Base-by-base conservation (phyloP, 2,888 invertebrate genomes). In the Sisyra nigra region DNA sequence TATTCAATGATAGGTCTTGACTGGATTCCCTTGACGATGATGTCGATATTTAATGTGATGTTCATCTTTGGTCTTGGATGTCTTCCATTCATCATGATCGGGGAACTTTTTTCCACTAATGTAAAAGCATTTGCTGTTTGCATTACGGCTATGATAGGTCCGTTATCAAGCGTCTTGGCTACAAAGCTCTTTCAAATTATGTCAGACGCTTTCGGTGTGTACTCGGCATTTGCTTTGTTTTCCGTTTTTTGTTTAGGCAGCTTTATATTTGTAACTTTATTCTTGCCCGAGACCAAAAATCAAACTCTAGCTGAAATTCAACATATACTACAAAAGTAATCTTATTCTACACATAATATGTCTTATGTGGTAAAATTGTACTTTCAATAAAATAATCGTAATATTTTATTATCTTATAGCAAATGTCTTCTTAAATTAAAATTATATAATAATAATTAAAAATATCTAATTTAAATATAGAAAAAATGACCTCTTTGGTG, bases 101-200 rank as follows among this genome's bases (percentile, higher is more conserved):
- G 43, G n/a, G 43, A 43, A 43, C 29, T 43, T n/a, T 43, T 43
- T 38, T 29, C 37, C 6, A 43, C 43, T 2, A 33, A 43, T 37
- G 29, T 43, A 7, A 43, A 43, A 32, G 37, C 38, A 2, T 11
- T 43, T 14, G 43, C 37, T 1, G 38, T 43, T 18, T 43, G 37
- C 5, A 31, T 43, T 15, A 38, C 43, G 8, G 38, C 38, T 30
- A 7, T 37, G 7, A 15, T 14, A 17, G 38, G 37, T 11, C 37
- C 43, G n/a, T 13, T 38, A 1, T 31, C 15, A 9, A 14, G 17
- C 7, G 38, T 29, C 5, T 11, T 38, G 11, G 43, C 35, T 4
- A 38, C 38, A 11, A 43, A 43, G 31, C 3, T 43, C 10, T 43
- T 43, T 30, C 43, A 43, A 31, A 31, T 36, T 13, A 17, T 43